Base-by-base conservation (phyloP, 1,140 invertebrate genomes). In the Platyscapa corneri region DNA sequence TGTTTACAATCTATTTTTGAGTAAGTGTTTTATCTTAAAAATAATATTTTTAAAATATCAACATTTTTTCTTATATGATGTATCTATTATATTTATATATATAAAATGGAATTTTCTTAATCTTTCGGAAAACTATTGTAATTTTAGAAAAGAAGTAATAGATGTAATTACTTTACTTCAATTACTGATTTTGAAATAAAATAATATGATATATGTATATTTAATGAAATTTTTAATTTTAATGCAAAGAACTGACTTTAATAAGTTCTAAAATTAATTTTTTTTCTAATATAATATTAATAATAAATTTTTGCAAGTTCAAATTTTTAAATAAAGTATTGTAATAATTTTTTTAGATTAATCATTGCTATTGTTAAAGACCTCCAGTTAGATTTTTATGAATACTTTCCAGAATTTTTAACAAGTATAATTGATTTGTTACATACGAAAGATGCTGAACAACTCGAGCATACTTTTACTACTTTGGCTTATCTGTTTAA, bases 401-500 rank as follows among this genome's bases (percentile, higher is more conserved):
- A 94, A 65, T 95, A 97, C 89, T 99, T 98, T 90, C 94, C 94
- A 27, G 89, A 92, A 0, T 96, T 98, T 88, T 90, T 97, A 10
- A 94, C 95, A 80, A 93, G 96, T 27, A 92, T 97, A 5, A 95
- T 97, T 27, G 94, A 95, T 83, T 92, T 98, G 32, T 90, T 98
- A 8, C 94, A 96, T 85, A 96, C 95, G 7, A 96, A 97, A 93
- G 95, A 98, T 91, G 93, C 95, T 3, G 97, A 98, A 70, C 94
- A 96, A 84, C 90, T 99, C 70, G 97, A 98, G 92, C 96, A 96
- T 94, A 95, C 96, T 0, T 96, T 99, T 75, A 95, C 96, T 20
- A 96, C 96, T 89, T 91, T 99, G 46, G 97, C 98, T 0, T 97
- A 98, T 92, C 89, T 99, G 30, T 98, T 98, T 90, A 98, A 98